These are phyloP conservation scores for Gopherus evgoodei DNA, from an alignment of 2,113 vertebrate species.

Conservation along the genomic window DNA sequence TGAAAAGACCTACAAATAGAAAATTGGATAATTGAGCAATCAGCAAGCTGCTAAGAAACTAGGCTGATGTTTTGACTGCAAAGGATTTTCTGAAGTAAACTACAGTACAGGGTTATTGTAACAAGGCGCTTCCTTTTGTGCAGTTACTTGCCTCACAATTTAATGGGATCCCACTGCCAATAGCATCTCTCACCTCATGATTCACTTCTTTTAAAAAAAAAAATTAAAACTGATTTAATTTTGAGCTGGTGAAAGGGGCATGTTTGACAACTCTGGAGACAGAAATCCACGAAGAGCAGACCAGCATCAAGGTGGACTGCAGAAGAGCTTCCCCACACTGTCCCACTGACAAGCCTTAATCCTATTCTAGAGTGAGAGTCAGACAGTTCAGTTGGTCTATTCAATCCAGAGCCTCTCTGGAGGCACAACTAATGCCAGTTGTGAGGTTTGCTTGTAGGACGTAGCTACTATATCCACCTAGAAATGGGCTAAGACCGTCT, in stretches of 20 bases:
- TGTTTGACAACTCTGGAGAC: not conserved
- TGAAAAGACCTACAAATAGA: not conserved
- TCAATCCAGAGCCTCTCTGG: not conserved
- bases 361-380: not conserved
- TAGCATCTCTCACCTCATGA: not conserved
- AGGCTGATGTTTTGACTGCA: not conserved
- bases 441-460: not conserved
- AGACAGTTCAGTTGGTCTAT: not conserved
- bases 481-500: not conserved
- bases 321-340: not conserved
- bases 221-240: slow-evolving; percentile 32
- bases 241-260: not conserved
- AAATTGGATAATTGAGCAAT: not conserved
- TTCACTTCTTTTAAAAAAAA: slow-evolving; percentile 27
- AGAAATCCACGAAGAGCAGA: slow-evolving; percentile 16
- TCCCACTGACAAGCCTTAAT: not conserved
- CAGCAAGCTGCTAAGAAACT: not conserved
- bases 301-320: not conserved
- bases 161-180: not conserved
- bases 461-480: not conserved
- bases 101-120: not conserved
- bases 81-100: not conserved
- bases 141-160: slow-evolving; percentile 4
- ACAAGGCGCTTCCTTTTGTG: not conserved
- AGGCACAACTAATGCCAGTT: not conserved